A percentile compares a stretch with the other conserved stretches of the same genome.
phyloP scores from a whole-genome alignment of 2,797 vertebrate genomes.

The Eptatretus atami region DNA sequence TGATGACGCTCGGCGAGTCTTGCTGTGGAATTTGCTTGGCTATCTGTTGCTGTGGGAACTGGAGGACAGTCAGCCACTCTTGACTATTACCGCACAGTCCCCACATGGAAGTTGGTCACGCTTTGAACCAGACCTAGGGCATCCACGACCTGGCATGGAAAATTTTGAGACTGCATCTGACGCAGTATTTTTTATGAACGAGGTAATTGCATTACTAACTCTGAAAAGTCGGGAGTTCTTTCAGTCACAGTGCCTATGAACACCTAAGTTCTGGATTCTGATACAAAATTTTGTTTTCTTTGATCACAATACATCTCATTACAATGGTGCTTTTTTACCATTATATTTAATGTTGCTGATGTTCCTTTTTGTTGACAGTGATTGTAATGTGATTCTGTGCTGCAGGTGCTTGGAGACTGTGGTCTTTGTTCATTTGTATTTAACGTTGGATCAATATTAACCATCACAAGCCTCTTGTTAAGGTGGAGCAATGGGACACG shows the following conservation, averaged over 20 bases:
- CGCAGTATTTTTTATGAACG: conserved; percentile 31
- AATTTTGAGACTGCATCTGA: conserved; percentile 44
- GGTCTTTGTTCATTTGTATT: conserved; percentile 49
- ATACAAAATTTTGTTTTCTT: no score
- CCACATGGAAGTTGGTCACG: conserved; percentile 33
- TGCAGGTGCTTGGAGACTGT: conserved; percentile 33
- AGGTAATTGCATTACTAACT: conserved; percentile 19
- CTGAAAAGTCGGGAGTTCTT: neutral
- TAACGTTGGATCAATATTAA: conserved; percentile 24
- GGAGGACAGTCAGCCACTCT: conserved; percentile 14
- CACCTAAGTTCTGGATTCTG: no score
- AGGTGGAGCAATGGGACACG: conserved; percentile 26
- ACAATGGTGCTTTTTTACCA: no score
- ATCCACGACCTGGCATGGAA: conserved; percentile 22
- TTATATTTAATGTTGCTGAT: no score
- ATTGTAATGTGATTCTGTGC: neutral
- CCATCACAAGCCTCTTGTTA: conserved; percentile 34
- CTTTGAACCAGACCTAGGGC: conserved; percentile 19
- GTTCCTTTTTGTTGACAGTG: no score
- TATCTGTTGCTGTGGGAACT: conserved; percentile 56
- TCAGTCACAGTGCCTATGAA: neutral
- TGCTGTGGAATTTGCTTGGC: conserved; percentile 24
- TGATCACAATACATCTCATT: no score
- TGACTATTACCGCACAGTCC: conserved; percentile 13
- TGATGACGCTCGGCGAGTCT: conserved; percentile 27